Evolutionary conservation across 2,888 invertebrate genomes (phyloP), one percentile per base, ranked within the genome.

Genomic region (Sclerodermus sp.): DNA sequence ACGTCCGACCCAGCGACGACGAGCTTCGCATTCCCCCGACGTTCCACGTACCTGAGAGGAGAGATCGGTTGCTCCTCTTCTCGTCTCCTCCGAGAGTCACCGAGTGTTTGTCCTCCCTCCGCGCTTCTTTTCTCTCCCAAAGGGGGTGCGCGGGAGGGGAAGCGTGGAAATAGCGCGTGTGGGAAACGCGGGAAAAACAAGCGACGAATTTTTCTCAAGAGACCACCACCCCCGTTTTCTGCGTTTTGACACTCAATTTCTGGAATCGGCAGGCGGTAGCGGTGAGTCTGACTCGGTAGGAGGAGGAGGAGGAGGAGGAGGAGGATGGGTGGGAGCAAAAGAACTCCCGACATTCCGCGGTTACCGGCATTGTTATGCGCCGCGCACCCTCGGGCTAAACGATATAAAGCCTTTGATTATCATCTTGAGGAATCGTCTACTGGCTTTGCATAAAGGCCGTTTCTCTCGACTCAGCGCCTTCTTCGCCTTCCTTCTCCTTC

Each of bases 181-280:
- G n/a, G n/a, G n/a, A n/a, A n/a, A n/a, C n/a, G n/a, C n/a, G n/a
- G n/a, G n/a, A n/a, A n/a, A n/a, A n/a, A n/a, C n/a, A n/a, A n/a
- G n/a, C n/a, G n/a, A n/a, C n/a, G n/a, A n/a, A n/a, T n/a, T n/a
- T n/a, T n/a, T n/a, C n/a, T n/a, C n/a, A n/a, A n/a, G n/a, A n/a
- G n/a, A n/a, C n/a, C n/a, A n/a, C 30, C 40, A 13, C 39, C 47
- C n/a, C 30, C n/a, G 16, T 40, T 23, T 23, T 50, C 40, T 23
- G n/a, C 47, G 38, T 41, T 52, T 15, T 41, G 41, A 30, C 34
- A 44, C 37, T 3, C 30, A 40, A 42, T 56, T 50, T 36, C 44
- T n/a, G 38, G 12, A 39, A 53, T 45, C 49, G 39, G 39, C 23
- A 15, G 38, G 12, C n/a, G n/a, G n/a, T n/a, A n/a, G n/a, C n/a